Conservation (phyloP, 2,797 vertebrate genomes). For the Bryconaethiops microstoma region DNA sequence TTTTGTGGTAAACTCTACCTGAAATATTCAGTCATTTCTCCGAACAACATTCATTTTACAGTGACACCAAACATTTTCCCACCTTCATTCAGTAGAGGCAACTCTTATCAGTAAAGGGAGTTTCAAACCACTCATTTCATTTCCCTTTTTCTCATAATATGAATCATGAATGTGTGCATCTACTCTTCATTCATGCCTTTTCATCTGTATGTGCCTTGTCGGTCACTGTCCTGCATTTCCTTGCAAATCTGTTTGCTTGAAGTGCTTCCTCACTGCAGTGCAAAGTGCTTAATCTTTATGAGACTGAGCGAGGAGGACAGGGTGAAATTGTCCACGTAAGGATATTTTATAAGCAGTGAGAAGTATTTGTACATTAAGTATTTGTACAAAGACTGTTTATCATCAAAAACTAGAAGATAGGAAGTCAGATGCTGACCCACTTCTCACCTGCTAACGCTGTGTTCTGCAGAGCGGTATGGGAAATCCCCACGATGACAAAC, state of each 20-base stretch:
- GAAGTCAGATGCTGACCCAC: slow-evolving; percentile 40
- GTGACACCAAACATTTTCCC: slow-evolving; percentile 12
- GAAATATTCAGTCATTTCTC: slow-evolving; percentile 33
- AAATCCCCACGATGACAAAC: slow-evolving; percentile 28
- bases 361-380: neutral
- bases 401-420: neutral
- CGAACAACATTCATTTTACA: slow-evolving; percentile 17
- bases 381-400: neutral
- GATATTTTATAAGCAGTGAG: neutral
- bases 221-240: neutral
- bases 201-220: neutral
- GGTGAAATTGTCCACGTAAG: neutral
- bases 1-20: slow-evolving; percentile 39
- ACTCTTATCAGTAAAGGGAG: slow-evolving; percentile 16
- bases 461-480: slow-evolving; percentile 7
- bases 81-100: slow-evolving; percentile 33
- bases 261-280: neutral
- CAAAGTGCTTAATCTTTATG: slow-evolving; percentile 7
- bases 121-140: slow-evolving; percentile 2
- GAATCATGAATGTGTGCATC: neutral
- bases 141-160: neutral
- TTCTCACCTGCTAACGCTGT: slow-evolving; percentile 22
- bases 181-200: slow-evolving; percentile 7
- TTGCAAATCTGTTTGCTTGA: neutral
- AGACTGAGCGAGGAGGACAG: neutral